A percentile compares a stretch with the other conserved stretches of the same genome.
phyloP scores from a whole-genome alignment of 1,140 invertebrate genomes.

The Apis dorsata region DNA sequence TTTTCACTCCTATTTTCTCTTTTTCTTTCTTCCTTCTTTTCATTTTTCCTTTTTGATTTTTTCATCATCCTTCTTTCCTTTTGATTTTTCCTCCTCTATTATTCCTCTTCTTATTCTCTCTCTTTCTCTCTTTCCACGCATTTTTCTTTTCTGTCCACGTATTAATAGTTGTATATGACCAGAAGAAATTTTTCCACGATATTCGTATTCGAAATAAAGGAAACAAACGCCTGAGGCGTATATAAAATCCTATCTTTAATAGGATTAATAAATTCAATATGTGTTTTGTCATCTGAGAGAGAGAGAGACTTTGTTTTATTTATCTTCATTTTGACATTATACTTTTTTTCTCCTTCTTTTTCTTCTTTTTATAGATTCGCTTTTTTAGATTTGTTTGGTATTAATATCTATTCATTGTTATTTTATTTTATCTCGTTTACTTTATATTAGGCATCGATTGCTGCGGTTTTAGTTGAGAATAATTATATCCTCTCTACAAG shows the following conservation, averaged over 20 bases:
- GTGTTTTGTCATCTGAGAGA: neutral
- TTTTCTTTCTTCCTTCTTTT: neutral
- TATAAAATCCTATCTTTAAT: constrained; percentile 2
- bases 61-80: no score
- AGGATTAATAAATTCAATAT: constrained; percentile 16
- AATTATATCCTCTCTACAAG: no score
- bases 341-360: no score
- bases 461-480: no score
- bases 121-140: neutral
- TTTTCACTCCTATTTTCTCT: neutral
- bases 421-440: no score
- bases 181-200: constrained; percentile 21
- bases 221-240: neutral
- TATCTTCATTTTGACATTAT: no score
- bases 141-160: neutral
- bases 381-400: neutral
- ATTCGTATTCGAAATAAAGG: constrained; percentile 13
- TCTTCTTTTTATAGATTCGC: neutral
- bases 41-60: neutral
- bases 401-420: no score
- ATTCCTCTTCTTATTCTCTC: neutral
- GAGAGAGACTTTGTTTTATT: neutral
- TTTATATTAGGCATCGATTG: no score
- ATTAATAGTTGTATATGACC: neutral
- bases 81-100: neutral